Conservation (phyloP, 2,888 invertebrate genomes). For the Clitarchus hookeri region DNA sequence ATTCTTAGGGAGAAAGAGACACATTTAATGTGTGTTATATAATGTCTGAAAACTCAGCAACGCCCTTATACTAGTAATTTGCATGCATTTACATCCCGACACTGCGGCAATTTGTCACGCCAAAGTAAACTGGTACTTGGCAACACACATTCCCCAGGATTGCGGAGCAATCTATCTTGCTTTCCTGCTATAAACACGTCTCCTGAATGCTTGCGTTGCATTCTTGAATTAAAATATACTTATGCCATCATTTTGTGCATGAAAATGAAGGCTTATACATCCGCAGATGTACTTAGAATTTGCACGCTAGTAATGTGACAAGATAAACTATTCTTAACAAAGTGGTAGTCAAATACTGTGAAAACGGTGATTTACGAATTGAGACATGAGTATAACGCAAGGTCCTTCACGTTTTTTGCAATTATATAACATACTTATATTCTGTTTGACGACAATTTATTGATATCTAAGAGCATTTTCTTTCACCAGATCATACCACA, state of each 20-base stretch:
- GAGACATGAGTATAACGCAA: too few species aligned
- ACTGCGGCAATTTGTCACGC: constrained; percentile 6
- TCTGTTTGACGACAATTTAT: too few species aligned
- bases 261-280: not conserved
- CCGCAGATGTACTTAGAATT: too few species aligned
- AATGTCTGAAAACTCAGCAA: not conserved
- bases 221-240: not conserved
- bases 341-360: too few species aligned
- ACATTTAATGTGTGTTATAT: not conserved
- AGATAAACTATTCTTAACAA: too few species aligned
- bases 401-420: too few species aligned
- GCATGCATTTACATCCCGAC: not conserved
- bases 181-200: not conserved
- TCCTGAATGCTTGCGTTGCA: not conserved
- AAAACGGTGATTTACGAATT: too few species aligned
- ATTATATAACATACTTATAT: too few species aligned
- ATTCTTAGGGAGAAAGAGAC: too few species aligned
- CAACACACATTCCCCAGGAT: not conserved
- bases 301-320: too few species aligned
- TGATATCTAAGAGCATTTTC: too few species aligned
- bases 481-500: too few species aligned
- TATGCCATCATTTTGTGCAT: not conserved
- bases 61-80: not conserved
- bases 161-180: not conserved
- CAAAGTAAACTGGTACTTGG: not conserved